phyloP scores from a whole-genome alignment of 2,888 invertebrate species.

The Agrotis puta region DNA sequence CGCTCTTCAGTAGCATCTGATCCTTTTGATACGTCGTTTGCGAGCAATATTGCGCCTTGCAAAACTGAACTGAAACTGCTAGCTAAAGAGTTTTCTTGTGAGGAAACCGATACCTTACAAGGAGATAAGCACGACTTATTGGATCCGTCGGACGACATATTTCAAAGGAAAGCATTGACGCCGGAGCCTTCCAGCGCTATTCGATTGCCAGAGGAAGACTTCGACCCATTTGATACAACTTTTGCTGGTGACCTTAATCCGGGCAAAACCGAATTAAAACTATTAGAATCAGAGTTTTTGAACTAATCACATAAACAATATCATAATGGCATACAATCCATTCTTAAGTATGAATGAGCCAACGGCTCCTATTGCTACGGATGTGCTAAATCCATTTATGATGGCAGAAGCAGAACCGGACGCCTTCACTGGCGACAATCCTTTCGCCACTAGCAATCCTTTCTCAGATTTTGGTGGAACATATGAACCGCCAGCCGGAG shows the following conservation, averaged over 20 bases:
- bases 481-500: conserved; percentile 82
- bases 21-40: conserved; percentile 97
- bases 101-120: conserved; percentile 75
- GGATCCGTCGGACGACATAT: conserved; percentile 89
- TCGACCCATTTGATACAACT: conserved; percentile 96
- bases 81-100: conserved; percentile 94
- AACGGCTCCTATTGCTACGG: conserved; percentile 85
- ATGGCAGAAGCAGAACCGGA: conserved; percentile 85
- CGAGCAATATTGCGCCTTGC: conserved; percentile 94
- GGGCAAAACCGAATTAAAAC: conserved; percentile 94
- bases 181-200: conserved; percentile 89
- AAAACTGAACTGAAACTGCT: conserved; percentile 95
- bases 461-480: conserved; percentile 91
- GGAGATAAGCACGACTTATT: conserved; percentile 86
- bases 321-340: conserved; percentile 94
- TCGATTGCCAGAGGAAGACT: conserved; percentile 80
- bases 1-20: conserved; percentile 90
- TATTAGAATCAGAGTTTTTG: conserved; percentile 94
- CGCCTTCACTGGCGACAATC: conserved; percentile 91
- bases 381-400: conserved; percentile 93
- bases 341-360: conserved; percentile 94
- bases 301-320: conserved; percentile 58
- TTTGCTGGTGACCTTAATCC: conserved; percentile 94
- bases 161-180: conserved; percentile 93
- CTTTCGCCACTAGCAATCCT: conserved; percentile 94